A percentile compares a stretch with the other conserved stretches of the same genome.
These are phyloP conservation scores for Pelmatolapia mariae DNA, from an alignment of 2,113 vertebrate species.

Conservation along the genomic window DNA sequence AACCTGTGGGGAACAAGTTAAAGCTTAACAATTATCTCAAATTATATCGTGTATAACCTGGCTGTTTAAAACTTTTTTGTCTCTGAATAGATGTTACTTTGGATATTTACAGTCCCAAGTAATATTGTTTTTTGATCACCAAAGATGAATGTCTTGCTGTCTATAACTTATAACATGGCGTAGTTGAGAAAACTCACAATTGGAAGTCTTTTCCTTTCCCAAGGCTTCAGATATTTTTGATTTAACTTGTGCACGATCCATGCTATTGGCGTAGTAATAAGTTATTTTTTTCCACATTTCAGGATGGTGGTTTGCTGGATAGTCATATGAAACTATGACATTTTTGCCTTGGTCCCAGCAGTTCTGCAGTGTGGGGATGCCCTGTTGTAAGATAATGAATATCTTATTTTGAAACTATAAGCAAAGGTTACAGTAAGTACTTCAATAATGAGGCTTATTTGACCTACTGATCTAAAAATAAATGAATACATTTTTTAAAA, in stretches of 20 bases:
- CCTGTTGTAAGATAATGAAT: neutral
- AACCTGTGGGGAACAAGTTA: conserved; percentile 4
- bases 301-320: neutral
- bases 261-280: conserved; percentile 38
- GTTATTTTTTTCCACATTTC: conserved; percentile 24
- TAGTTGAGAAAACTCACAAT: conserved; percentile 1
- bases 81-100: neutral
- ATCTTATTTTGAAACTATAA: neutral
- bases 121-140: neutral
- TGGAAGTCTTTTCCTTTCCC: neutral
- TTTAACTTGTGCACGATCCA: neutral
- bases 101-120: neutral
- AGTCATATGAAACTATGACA: conserved; percentile 49
- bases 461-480: neutral
- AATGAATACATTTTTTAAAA: neutral
- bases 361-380: neutral
- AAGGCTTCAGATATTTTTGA: neutral
- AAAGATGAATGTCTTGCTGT: neutral
- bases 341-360: conserved; percentile 41
- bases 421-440: neutral
- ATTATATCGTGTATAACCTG: neutral
- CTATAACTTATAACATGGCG: neutral
- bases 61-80: neutral
- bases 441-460: neutral
- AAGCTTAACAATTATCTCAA: neutral